Evolutionary conservation across 2,797 vertebrate genomes (phyloP), one percentile per base, ranked within the genome.

Genomic region (Catamblyrhynchus diadema): DNA sequence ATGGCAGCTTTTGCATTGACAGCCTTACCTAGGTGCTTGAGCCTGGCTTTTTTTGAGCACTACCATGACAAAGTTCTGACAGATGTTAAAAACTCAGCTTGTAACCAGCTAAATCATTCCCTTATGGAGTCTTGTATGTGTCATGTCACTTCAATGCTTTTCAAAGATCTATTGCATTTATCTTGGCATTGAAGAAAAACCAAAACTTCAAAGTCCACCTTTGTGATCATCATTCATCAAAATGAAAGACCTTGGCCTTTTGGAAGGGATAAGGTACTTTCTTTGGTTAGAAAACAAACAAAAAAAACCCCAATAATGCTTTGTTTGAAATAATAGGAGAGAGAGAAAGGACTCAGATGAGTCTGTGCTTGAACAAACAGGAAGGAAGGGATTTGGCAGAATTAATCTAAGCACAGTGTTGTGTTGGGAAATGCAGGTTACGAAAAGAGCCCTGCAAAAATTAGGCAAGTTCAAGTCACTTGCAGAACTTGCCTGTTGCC

Each of bases 331-430:
- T 81, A 73, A 65, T 9, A 54, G 3, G 44, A 80, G 42, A 64
- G 53, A 80, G 37, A 78, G 44, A 85, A 86, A 67, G 16, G n/a
- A 64, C 30, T 75, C 5, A 1, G 12, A n/a, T 73, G 64, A 78
- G 32, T 61, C 72, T 86, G 35, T 80, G 28, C 44, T 86, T 74
- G 62, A 73, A 53, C 44, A 83, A 92, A 87, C 71, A 87, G 83
- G 67, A 92, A 90, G 42, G 67, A 90, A 93, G 51, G 27, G 57
- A 90, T 96, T 93, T 95, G 82, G 65, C 84, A 92, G 70, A 75
- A 86, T 45, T 23, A 66, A 50, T 70, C 47, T 86, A 83, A 93
- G 81, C 70, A 70, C 21, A 62, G 8, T 2, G 0, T 65, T 27
- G 1, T 67, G 18, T 75, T 77, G 47, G 53, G 80, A 94, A 94